phyloP scores from a whole-genome alignment of 2,113 vertebrate genomes.

The Mugil cephalus region DNA sequence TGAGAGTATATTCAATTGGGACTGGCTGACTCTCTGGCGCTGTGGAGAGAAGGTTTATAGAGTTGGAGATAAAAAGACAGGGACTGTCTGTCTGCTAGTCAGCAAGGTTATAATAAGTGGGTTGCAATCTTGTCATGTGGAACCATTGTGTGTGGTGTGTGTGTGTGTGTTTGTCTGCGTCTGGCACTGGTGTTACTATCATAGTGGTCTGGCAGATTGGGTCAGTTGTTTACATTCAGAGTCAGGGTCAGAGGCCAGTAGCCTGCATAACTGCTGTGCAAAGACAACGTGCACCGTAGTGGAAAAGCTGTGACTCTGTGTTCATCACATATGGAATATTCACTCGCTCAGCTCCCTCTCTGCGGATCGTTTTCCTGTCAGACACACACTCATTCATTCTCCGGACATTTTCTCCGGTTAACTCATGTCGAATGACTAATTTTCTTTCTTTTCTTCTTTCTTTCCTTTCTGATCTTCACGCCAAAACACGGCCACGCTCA shows the following conservation, averaged over 20 bases:
- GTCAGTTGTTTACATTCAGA: slow-evolving; percentile 64
- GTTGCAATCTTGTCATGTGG: slow-evolving; percentile 52
- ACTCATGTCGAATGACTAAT: background rate
- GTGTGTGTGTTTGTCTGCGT: slow-evolving; percentile 36
- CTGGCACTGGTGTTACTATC: slow-evolving; percentile 33
- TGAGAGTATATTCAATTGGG: slow-evolving; percentile 59
- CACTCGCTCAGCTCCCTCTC: background rate
- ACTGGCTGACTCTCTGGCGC: slow-evolving; percentile 41
- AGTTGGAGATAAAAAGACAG: slow-evolving; percentile 66
- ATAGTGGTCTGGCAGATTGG: slow-evolving; percentile 56
- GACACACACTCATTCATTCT: too few species aligned
- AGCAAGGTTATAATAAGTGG: slow-evolving; percentile 60
- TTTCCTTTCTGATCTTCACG: slow-evolving; percentile 10
- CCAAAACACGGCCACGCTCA: slow-evolving; percentile 18
- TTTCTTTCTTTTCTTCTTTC: slow-evolving; percentile 15
- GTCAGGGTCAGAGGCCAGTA: slow-evolving; percentile 39
- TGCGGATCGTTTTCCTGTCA: too few species aligned
- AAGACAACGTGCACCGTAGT: slow-evolving; percentile 38
- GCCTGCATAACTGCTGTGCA: slow-evolving; percentile 36
- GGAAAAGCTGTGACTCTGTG: slow-evolving; percentile 33
- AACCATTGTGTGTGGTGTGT: slow-evolving; percentile 32
- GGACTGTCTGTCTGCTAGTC: slow-evolving; percentile 65
- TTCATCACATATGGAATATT: slow-evolving; percentile 8
- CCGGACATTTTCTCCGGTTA: background rate
- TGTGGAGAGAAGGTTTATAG: slow-evolving; percentile 57